Base-by-base conservation (phyloP, 2,113 vertebrate genomes). In the Glaucidium brasilianum region DNA sequence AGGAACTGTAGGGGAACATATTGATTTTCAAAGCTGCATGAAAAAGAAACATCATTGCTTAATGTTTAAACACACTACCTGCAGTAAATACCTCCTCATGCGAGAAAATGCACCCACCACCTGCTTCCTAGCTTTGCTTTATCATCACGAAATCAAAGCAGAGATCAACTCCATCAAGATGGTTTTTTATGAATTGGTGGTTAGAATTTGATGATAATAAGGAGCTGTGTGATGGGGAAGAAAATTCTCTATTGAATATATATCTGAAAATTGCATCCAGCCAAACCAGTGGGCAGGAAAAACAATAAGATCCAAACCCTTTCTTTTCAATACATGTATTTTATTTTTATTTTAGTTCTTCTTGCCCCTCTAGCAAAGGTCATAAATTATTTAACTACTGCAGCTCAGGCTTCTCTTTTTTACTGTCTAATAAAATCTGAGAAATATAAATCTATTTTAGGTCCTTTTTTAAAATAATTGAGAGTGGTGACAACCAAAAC, bases 331-430 rank as follows among this genome's bases (percentile, higher is more conserved):
- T 68, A 43, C n/a, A 45, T 30, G 47, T 25, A 30, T 88, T 96
- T 95, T 95, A 95, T 92, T 95, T 97, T 94, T 92, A 89, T 75
- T 95, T 94, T 82, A 90, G 80, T 50, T 82, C 81, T 96, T 94
- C 86, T 94, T 91, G 55, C 50, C 91, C 91, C 11, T 56, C 84
- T 85, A 85, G 96, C 91, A 85, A 95, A 94, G 94, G 59, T 62
- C 81, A 95, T 97, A 95, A 95, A 97, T 97, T 97, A 96, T 96
- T 97, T 90, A 95, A 90, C 77, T 92, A 66, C 89, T 82, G 83
- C 13, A 32, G 53, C 91, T 87, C 62, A 87, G 89, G 49, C 76
- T 89, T 92, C 85, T 81, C 90, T 95, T 95, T 82, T 94, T 80
- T 85, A 92, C 81, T 90, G 87, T 92, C 94, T 96, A 97, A 97